A percentile compares a stretch with the other conserved stretches of the same genome.
These are phyloP conservation scores for Steatocranus sp. DNA, from an alignment of 2,797 vertebrate genomes.

Conservation along the genomic window DNA sequence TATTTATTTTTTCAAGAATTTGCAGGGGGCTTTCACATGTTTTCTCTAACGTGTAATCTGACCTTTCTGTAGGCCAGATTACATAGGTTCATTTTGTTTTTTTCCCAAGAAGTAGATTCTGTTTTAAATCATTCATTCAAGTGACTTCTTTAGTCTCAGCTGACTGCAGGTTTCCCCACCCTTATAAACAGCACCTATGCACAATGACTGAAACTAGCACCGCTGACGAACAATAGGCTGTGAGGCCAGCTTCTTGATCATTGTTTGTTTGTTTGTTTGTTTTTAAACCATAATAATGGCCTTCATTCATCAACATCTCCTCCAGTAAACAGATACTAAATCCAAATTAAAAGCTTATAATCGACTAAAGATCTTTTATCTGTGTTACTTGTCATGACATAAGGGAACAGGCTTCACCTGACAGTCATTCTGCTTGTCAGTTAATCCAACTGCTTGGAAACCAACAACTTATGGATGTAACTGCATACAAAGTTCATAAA, in stretches of 20 bases:
- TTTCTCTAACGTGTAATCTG: not conserved
- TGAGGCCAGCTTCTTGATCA: not conserved
- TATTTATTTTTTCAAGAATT: rapidly evolving
- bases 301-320: not conserved
- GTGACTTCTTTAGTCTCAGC: not conserved
- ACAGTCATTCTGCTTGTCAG: not conserved
- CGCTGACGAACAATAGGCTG: not conserved
- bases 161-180: not conserved
- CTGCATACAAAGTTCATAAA: rapidly evolving
- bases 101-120: not conserved
- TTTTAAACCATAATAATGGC: not conserved
- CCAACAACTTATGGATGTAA: not conserved
- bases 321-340: not conserved
- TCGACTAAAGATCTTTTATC: not conserved
- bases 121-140: not conserved
- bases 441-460: not conserved
- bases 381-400: not conserved
- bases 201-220: not conserved
- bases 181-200: not conserved
- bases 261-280: not conserved
- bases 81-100: not conserved
- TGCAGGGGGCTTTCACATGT: not conserved
- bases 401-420: not conserved
- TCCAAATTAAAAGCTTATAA: not conserved
- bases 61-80: not conserved